phyloP scores from a whole-genome alignment of 2,888 invertebrate genomes.

The Congeria kusceri region DNA sequence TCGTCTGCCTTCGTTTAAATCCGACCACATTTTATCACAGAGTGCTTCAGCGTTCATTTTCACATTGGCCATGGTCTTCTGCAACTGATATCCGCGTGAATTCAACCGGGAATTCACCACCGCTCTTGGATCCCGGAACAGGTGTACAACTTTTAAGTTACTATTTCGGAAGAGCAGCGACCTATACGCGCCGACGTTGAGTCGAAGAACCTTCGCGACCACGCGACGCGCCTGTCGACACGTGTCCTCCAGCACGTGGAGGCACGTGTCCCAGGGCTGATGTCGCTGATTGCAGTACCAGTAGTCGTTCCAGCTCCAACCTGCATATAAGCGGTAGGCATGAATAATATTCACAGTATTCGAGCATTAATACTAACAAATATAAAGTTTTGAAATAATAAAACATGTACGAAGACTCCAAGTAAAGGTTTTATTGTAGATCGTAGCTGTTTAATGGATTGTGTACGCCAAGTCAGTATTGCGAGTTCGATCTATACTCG shows the following conservation, averaged over 20 bases:
- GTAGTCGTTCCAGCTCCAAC: slow-evolving; percentile 51
- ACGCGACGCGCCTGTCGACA: slow-evolving; percentile 32
- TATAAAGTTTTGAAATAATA: too few species aligned
- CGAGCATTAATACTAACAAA: too few species aligned
- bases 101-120: slow-evolving; percentile 51
- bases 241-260: slow-evolving; percentile 34
- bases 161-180: slow-evolving; percentile 37
- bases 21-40: slow-evolving; percentile 54
- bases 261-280: slow-evolving; percentile 41
- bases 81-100: slow-evolving; percentile 43
- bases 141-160: slow-evolving; percentile 47
- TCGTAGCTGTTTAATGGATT: too few species aligned
- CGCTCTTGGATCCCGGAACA: slow-evolving; percentile 56
- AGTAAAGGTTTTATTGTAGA: too few species aligned
- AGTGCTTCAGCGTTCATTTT: slow-evolving; percentile 36
- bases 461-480: too few species aligned
- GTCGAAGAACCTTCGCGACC: slow-evolving; percentile 42
- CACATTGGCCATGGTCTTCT: neutral
- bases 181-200: slow-evolving; percentile 25
- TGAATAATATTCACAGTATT: too few species aligned
- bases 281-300: slow-evolving; percentile 36
- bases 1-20: slow-evolving; percentile 29
- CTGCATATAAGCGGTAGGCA: too few species aligned
- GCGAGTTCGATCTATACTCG: too few species aligned
- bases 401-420: too few species aligned